Evolutionary conservation across 1,140 invertebrate genomes (phyloP).

Genomic region (Papilio polytes): DNA sequence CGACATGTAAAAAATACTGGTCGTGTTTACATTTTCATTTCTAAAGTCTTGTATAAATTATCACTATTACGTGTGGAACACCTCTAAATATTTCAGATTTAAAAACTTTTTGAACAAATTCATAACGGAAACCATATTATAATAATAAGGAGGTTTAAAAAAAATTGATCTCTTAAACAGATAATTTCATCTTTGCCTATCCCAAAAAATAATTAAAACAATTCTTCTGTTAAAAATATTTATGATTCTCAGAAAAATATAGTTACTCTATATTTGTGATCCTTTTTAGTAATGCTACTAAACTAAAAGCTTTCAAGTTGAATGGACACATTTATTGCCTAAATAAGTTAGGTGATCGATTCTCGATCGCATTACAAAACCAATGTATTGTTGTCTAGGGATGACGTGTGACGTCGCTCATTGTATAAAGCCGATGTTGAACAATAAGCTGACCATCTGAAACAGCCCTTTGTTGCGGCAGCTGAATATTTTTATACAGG

Average conservation of each 20-base stretch:
- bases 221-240: too few species aligned
- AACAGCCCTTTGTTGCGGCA: constrained; percentile 69
- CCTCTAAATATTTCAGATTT: not conserved
- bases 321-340: constrained; percentile 58
- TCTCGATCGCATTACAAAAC: constrained; percentile 66
- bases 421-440: constrained; percentile 66
- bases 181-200: too few species aligned
- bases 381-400: constrained; percentile 65
- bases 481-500: constrained; percentile 76
- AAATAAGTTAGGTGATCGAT: constrained; percentile 58
- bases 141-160: too few species aligned
- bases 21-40: not conserved
- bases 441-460: constrained; percentile 79
- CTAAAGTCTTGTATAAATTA: not conserved
- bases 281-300: not conserved
- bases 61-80: not conserved
- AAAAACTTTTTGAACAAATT: too few species aligned
- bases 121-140: too few species aligned
- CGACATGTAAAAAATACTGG: not conserved
- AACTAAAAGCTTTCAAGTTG: constrained; percentile 40
- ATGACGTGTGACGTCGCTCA: constrained; percentile 70
- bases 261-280: not conserved
- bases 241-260: not conserved
- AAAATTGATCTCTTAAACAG: too few species aligned
- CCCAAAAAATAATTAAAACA: too few species aligned